Conservation (phyloP, 2,113 vertebrate species). For the Lucifuga dentata region DNA sequence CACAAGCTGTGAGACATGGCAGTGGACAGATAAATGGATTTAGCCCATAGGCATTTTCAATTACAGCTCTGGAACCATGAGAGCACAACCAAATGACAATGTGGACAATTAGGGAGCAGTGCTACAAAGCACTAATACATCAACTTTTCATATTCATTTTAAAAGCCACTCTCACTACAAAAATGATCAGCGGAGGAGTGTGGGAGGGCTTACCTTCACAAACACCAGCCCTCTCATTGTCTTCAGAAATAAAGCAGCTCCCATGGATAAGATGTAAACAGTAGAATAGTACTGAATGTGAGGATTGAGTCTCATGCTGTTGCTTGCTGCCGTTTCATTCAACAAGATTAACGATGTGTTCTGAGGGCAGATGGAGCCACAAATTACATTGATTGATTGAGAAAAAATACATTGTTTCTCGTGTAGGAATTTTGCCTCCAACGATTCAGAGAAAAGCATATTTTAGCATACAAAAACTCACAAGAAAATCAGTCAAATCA, state of each 20-base stretch:
- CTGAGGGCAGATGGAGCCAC: slow-evolving; percentile 78
- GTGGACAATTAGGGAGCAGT: slow-evolving; percentile 57
- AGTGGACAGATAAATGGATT: slow-evolving; percentile 76
- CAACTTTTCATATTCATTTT: slow-evolving; percentile 11
- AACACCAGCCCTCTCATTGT: slow-evolving; percentile 83
- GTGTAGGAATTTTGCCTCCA: slow-evolving; percentile 44
- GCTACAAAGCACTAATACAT: slow-evolving; percentile 21
- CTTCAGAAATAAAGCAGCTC: slow-evolving; percentile 81
- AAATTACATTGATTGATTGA: slow-evolving; percentile 64
- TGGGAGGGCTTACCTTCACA: slow-evolving; percentile 81
- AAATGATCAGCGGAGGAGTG: slow-evolving; percentile 10
- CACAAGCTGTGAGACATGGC: slow-evolving; percentile 46
- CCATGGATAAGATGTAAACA: slow-evolving; percentile 84
- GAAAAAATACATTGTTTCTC: slow-evolving; percentile 24
- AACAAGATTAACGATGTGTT: slow-evolving; percentile 79
- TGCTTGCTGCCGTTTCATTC: slow-evolving; percentile 76
- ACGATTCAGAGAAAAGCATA: slow-evolving; percentile 58
- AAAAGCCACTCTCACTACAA: background rate
- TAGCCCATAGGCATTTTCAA: slow-evolving; percentile 73
- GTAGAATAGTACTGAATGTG: slow-evolving; percentile 82
- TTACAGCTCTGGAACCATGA: slow-evolving; percentile 47
- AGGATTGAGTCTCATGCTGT: slow-evolving; percentile 86
- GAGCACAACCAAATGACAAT: slow-evolving; percentile 57
- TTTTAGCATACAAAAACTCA: slow-evolving; percentile 36
- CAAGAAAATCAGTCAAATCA: slow-evolving; percentile 49